Base-by-base conservation (phyloP, 2,113 vertebrate species). In the Pygathrix nemaeus region DNA sequence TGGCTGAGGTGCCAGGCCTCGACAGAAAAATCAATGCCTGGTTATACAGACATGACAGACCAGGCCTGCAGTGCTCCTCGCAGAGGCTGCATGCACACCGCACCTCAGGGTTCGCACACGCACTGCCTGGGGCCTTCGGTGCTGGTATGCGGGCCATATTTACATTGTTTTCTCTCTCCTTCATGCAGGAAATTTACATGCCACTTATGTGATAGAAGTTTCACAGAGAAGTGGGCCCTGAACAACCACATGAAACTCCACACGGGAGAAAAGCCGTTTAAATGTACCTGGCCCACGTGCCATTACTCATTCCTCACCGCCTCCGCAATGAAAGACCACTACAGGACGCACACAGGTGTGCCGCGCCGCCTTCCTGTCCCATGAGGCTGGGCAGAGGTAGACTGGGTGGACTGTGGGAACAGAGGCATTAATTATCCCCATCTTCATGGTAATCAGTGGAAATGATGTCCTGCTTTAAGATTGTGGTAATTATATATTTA, bases 11-110 rank as follows among this genome's bases (percentile, higher is more conserved):
- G 99, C 99, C 99, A 99, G 99, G 98, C 98, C 99, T 99, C 98
- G 99, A 99, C 99, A 99, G 99, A 99, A 99, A 99, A 99, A 99
- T 99, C 99, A 99, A 99, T 99, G 99, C 99, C 99, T 99, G 99
- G 99, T 99, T 99, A 99, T 99, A 99, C 99, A 99, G 99, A 99
- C 99, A 99, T 99, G 99, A 99, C 99, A 99, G 99, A 98, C 98
- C 98, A 81, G 97, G 98, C 97, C 98, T 98, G 99, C 99, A 98
- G 98, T 96, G 98, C 99, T 98, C 98, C 98, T 98, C 97, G 95
- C 97, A 73, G 94, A 98, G 98, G 96, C 98, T 86, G 75, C 95
- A 98, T 97, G 40, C 97, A 98, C 98, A 92, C 98, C 98, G 89
- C 32, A 8, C 95, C 96, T 61, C 16, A 70, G 98, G 94, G 59